Evolutionary conservation across 2,113 vertebrate species (phyloP), one percentile per base, ranked within the genome.

Genomic region (Corythaeola cristata): DNA sequence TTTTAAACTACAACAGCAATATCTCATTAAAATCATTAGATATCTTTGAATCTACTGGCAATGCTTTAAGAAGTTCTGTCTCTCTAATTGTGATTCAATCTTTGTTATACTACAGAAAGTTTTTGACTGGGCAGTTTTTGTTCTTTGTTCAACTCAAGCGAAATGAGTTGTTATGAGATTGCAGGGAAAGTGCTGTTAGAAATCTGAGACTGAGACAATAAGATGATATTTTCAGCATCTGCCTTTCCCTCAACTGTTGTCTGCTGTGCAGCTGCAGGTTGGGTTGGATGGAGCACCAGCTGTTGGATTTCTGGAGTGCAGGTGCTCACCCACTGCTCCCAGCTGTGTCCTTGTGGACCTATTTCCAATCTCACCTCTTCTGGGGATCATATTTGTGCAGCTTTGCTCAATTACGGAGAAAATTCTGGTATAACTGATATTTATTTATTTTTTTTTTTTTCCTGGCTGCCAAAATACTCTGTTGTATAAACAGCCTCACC

Each of bases 11-110:
- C 72, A 87, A 44, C 69, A 91, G 81, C 50, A 90, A 15, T 23
- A 47, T 88, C 62, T 93, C 71, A 82, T 93, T 95, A 91, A 90
- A 94, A 93, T 77, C 13, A 71, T 84, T 91, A 81, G 32, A 18
- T 72, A 55, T 91, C 59, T 91, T 89, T 87, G 60, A 76, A 39
- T 90, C n/a, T 85, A 60, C 49, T 94, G 67, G 66, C 39, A 90
- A 26, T 44, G 39, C 32, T 17, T 84, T 59, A 37, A 63, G 30
- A 50, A 71, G 12, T 71, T 85, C 37, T 47, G 8, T 47, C 30
- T 88, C 91, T 78, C 62, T 58, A 90, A 10, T 68, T 79, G 35
- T 18, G 35, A 85, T 14, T 89, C 68, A 37, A 0, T 55, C 47
- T 93, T 85, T 59, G 5, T 30, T 71, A 30, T 5, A 32, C 16